These are phyloP conservation scores for Trichosurus vulpecula DNA, from an alignment of 2,797 vertebrate genomes.

Conservation along the genomic window DNA sequence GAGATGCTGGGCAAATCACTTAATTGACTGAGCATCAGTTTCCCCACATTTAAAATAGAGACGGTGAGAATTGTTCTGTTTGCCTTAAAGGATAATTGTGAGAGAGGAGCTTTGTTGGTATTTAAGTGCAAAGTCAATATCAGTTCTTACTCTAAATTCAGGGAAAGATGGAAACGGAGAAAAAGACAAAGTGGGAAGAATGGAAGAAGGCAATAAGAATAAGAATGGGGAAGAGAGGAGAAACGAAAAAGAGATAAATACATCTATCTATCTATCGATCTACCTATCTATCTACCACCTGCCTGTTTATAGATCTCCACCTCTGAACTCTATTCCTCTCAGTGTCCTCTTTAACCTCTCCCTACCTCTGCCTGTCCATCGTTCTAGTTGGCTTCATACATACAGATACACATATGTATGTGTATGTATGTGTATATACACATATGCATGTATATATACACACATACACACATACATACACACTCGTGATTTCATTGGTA, in stretches of 20 bases:
- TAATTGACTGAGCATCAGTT: neutral
- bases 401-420: neutral
- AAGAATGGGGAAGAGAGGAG: neutral
- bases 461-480: neutral
- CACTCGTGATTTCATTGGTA: neutral
- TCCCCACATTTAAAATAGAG: neutral
- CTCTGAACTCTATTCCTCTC: neutral
- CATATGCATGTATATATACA: neutral
- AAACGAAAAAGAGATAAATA: neutral
- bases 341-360: neutral
- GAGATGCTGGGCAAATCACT: neutral
- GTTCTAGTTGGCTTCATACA: neutral
- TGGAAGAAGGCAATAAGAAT: neutral
- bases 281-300: neutral
- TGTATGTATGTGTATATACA: too few species aligned
- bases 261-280: neutral
- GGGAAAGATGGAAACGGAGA: too few species aligned
- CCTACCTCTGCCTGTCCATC: neutral
- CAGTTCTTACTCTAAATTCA: neutral
- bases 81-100: neutral
- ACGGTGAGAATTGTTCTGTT: neutral
- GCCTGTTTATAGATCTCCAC: neutral
- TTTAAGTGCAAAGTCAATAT: neutral
- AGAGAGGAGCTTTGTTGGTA: neutral
- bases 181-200: neutral